phyloP scores from a whole-genome alignment of 2,113 vertebrate species.

The Zingel zingel region DNA sequence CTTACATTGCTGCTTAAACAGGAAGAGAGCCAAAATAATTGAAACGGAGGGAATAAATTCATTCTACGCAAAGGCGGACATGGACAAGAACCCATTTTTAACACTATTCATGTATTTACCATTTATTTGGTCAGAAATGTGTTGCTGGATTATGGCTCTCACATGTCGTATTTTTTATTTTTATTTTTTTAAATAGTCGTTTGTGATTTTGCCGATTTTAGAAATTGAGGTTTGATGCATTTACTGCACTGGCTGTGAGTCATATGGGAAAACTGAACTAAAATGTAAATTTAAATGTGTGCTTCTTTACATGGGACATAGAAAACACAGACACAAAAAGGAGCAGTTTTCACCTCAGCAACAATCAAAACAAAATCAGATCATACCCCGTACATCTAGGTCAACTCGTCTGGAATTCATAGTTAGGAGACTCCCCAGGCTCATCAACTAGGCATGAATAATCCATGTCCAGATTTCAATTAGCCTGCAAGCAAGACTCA shows the following conservation, averaged over 20 bases:
- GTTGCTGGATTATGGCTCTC: background rate
- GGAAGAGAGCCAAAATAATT: background rate
- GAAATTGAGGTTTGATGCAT: background rate
- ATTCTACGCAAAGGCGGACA: background rate
- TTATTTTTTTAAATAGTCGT: background rate
- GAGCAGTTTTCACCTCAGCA: constrained; percentile 2
- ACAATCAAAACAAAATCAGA: constrained; percentile 32
- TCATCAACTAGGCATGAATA: constrained; percentile 77
- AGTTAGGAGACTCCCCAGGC: constrained; percentile 69
- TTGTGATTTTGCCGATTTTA: background rate
- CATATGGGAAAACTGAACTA: too few relatives aligned
- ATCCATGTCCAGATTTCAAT: constrained; percentile 79
- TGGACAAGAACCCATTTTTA: background rate
- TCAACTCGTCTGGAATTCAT: constrained; percentile 69
- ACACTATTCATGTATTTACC: background rate
- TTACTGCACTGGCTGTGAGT: background rate
- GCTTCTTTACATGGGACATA: background rate
- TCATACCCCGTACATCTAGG: constrained; percentile 57
- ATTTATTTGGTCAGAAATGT: background rate
- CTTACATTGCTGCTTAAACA: background rate
- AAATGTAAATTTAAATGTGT: constrained; percentile 1
- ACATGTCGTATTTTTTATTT: background rate
- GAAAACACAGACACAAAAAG: background rate
- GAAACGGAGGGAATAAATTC: background rate
- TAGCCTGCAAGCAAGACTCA: constrained; percentile 65